Base-by-base conservation (phyloP, 2,797 vertebrate genomes). In the Lophotriccus pileatus region DNA sequence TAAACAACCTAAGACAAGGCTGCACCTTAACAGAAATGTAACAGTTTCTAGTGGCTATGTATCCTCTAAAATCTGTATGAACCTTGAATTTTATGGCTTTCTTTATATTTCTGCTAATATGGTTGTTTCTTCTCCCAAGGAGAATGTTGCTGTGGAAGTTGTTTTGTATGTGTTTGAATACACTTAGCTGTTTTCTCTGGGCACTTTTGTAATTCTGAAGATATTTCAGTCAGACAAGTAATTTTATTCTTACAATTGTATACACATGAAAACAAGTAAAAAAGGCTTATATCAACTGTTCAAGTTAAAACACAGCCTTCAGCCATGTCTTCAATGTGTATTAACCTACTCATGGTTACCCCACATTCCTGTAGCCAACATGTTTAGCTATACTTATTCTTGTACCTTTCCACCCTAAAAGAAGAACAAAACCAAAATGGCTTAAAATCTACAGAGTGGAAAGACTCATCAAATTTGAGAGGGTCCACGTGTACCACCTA, bases 241-340 rank as follows among this genome's bases (percentile, higher is more conserved):
- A 37, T 77, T 76, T 68, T 39, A 67, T 72, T 79, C 30, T 64
- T 52, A 59, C 67, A 50, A n/a, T 68, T 76, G 47, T 86, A 46
- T 21, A 56, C 3, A 27, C 5, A 14, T 7, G 4, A 46, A 93
- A 90, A 76, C 17, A 60, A 86, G 22, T 3, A 87, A 68, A 73
- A 75, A 43, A 18, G 7, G 6, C 28, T 69, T 49, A 17, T n/a
- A 59, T 37, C 0, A 0, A 56, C 28, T n/a, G 23, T 46, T 63
- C 9, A 32, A 55, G 18, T 59, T 72, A 79, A 79, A 83, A 84
- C 9, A 69, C 32, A 72, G 20, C 13, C 25, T 70, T 41, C 47
- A 58, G 46, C 7, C 13, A 22, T 32, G 12, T 36, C 43, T 47
- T 87, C 28, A 58, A 41, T 7, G 4, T 52, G 2, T 32, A 25